Evolutionary conservation across 2,797 vertebrate genomes (phyloP).

Genomic region (Fringilla coelebs): DNA sequence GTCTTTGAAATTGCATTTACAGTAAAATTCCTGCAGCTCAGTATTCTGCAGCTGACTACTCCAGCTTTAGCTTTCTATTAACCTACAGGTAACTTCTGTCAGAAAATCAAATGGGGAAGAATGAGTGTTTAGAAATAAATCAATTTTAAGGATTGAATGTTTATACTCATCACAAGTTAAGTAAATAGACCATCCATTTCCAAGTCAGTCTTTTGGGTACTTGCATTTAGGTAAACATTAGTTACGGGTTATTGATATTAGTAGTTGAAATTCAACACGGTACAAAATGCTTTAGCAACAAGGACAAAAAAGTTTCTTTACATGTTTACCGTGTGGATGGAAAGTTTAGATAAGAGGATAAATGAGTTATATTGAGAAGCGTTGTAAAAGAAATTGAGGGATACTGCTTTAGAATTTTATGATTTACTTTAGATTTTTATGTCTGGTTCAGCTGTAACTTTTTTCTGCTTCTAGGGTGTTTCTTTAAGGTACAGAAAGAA

Average conservation of each 20-base stretch:
- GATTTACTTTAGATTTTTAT: background rate
- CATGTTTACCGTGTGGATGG: background rate
- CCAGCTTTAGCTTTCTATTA: slow-evolving; percentile 58
- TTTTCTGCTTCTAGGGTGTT: background rate
- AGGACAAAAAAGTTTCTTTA: background rate
- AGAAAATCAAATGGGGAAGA: slow-evolving; percentile 69
- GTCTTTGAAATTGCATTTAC: slow-evolving; percentile 52
- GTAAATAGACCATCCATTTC: slow-evolving; percentile 42
- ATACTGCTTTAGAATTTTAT: background rate
- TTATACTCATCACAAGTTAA: slow-evolving; percentile 53
- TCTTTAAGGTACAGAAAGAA: background rate
- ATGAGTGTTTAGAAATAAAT: slow-evolving; percentile 62
- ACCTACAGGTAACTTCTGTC: slow-evolving; percentile 67
- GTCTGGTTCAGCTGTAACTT: background rate
- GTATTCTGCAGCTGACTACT: slow-evolving; percentile 28
- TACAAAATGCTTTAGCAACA: background rate
- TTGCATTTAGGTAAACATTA: background rate
- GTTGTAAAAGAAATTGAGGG: background rate
- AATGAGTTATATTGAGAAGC: background rate
- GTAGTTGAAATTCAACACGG: background rate
- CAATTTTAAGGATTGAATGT: slow-evolving; percentile 35
- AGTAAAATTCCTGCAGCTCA: slow-evolving; percentile 38
- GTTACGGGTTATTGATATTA: slow-evolving; percentile 4
- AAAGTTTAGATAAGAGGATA: background rate
- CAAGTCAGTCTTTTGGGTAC: slow-evolving; percentile 16